These are phyloP conservation scores for Microcebus murinus DNA, from an alignment of 2,113 vertebrate genomes.

Conservation along the genomic window DNA sequence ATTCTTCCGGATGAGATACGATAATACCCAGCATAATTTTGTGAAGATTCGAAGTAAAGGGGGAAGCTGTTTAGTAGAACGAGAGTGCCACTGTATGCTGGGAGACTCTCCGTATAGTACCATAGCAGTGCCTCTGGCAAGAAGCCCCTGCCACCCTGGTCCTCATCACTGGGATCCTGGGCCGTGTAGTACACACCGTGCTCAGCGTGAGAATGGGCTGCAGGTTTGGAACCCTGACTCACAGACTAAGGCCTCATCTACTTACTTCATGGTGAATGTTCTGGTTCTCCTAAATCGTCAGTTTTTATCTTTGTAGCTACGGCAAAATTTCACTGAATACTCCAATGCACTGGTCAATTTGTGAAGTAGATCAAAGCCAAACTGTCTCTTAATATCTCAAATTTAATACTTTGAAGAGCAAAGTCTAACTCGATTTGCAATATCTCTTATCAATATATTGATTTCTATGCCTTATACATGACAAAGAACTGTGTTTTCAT, in stretches of 20 bases:
- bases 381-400: neutral
- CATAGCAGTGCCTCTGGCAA: neutral
- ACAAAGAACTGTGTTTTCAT: neutral
- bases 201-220: neutral
- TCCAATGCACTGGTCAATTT: neutral
- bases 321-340: neutral
- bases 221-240: neutral
- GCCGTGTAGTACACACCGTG: neutral
- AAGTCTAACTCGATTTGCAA: neutral
- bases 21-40: neutral
- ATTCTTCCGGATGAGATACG: neutral
- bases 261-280: neutral
- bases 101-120: neutral
- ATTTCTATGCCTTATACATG: neutral
- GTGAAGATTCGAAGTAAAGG: neutral
- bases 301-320: neutral
- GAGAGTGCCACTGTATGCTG: neutral
- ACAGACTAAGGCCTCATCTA: neutral
- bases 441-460: neutral
- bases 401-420: conserved; percentile 34
- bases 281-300: neutral
- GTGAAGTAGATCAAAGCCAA: neutral
- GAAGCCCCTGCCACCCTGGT: neutral
- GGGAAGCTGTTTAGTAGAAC: neutral
- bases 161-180: neutral